Base-by-base conservation (phyloP, 2,113 vertebrate genomes). In the Neopipo cinnamomea region DNA sequence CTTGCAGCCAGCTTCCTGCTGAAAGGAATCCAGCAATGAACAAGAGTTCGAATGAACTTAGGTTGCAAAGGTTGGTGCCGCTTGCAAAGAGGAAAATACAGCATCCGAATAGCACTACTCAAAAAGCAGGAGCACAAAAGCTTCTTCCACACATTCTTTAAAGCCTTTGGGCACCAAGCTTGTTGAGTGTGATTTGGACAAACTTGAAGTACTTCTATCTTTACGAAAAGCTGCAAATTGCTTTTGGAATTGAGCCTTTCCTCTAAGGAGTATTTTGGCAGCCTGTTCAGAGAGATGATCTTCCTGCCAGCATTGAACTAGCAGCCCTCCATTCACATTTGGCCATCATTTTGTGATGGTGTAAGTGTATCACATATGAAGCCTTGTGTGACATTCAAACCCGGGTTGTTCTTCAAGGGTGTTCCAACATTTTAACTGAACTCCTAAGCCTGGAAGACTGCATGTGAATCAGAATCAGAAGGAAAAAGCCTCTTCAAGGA, bases 231-330 rank as follows among this genome's bases (percentile, higher is more conserved):
- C 13, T 49, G 58, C 46, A 76, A 70, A 72, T 41, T 77, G 27
- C 19, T 73, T 94, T 85, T 88, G 85, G 81, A 96, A 79, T 39
- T 39, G 35, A 94, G 63, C 67, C 75, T 67, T 94, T 91, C 55
- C 89, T 73, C 62, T 47, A 52, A 62, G 44, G 27, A 70, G 12
- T 77, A 30, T 67, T 72, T 72, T 88, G 92, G 94, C 89, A 77
- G 71, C 19, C 50, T 55, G 19, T 53, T 93, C 62, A 72, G 24
- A 72, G 33, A 85, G 50, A 13, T 9, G 0, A 41, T 56, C 52
- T 82, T 67, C 75, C 41, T 91, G 78, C 88, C 91, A 91, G 44
- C 58, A 46, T 0, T 41, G 46, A 89, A 59, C 68, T 55, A 55
- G 59, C 87, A 52, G 61, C 41, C 23, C 85, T 83, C 85, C 78